Conservation (phyloP, 2,888 invertebrate genomes). For the Dorcus hopei region DNA sequence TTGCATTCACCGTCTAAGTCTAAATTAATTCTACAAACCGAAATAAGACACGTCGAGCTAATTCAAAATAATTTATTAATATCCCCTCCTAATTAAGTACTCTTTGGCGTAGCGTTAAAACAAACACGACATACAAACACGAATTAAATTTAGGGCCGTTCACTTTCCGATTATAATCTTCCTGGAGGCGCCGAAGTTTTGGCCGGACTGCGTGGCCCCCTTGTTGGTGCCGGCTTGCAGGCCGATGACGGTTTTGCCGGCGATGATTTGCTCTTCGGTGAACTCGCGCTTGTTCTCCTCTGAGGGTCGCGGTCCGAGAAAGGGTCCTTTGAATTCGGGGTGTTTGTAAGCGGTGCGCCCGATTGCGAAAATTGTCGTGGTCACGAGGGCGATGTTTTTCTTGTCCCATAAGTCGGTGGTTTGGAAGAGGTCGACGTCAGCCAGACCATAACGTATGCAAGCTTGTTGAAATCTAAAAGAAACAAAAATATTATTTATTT, state of each 20-base stretch:
- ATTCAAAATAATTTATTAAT: too few species aligned
- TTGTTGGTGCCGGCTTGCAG: constrained; percentile 86
- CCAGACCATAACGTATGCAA: constrained; percentile 78
- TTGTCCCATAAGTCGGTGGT: constrained; percentile 89
- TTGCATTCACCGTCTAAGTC: too few species aligned
- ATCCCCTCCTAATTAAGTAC: too few species aligned
- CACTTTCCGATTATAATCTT: constrained; percentile 79
- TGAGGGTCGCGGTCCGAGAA: constrained; percentile 79
- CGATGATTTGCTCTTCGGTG: constrained; percentile 76
- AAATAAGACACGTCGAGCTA: too few species aligned
- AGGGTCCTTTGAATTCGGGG: constrained; percentile 80
- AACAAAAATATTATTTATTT: constrained; percentile 9
- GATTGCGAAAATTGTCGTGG: constrained; percentile 82
- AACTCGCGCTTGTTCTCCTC: constrained; percentile 82
- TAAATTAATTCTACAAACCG: too few species aligned
- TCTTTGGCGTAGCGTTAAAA: background rate
- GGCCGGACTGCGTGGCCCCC: constrained; percentile 80
- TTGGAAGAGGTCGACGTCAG: constrained; percentile 84
- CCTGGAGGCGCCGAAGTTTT: constrained; percentile 80
- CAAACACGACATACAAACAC: background rate
- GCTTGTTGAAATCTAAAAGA: constrained; percentile 74
- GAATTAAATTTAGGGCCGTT: constrained; percentile 13
- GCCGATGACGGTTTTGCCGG: constrained; percentile 80
- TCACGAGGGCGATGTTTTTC: constrained; percentile 85
- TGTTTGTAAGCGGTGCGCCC: constrained; percentile 84